phyloP scores from a whole-genome alignment of 1,140 invertebrate species.

The Saccostrea cuccullata region DNA sequence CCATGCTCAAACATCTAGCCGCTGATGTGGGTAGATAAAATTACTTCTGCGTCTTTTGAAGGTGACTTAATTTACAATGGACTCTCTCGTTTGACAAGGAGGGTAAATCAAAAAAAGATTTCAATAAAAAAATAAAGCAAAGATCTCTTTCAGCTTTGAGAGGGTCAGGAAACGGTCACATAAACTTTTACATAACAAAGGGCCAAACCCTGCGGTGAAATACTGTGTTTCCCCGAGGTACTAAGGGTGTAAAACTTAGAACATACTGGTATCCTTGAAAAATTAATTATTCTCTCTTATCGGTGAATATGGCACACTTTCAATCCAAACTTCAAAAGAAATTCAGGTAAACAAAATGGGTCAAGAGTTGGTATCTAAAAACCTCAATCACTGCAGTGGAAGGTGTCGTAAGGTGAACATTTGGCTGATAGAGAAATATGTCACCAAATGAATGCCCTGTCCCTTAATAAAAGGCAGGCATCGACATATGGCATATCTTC shows the following conservation, averaged over 20 bases:
- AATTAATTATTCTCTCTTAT: conserved; percentile 8
- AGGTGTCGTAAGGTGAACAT: background rate
- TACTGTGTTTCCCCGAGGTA: too few relatives aligned
- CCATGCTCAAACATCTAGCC: background rate
- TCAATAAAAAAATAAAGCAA: background rate
- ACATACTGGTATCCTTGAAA: background rate
- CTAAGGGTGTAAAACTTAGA: background rate
- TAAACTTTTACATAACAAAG: background rate
- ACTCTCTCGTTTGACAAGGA: conserved; percentile 1
- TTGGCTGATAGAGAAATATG: too few relatives aligned
- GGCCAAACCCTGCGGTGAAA: too few relatives aligned
- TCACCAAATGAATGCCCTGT: too few relatives aligned
- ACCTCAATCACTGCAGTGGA: background rate
- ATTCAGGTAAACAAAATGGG: conserved; percentile 4
- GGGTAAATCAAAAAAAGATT: background rate
- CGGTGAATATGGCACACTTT: conserved; percentile 5
- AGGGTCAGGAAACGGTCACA: background rate
- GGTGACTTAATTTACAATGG: conserved; percentile 16
- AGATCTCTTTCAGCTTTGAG: background rate
- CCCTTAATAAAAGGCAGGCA: too few relatives aligned
- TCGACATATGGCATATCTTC: too few relatives aligned
- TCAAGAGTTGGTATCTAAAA: conserved; percentile 17
- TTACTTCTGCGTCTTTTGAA: conserved; percentile 11
- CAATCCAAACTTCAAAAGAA: conserved; percentile 21
- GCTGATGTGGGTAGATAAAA: background rate